Conservation (phyloP, 2,797 vertebrate species). For the Neosilurus hyrtlii region DNA sequence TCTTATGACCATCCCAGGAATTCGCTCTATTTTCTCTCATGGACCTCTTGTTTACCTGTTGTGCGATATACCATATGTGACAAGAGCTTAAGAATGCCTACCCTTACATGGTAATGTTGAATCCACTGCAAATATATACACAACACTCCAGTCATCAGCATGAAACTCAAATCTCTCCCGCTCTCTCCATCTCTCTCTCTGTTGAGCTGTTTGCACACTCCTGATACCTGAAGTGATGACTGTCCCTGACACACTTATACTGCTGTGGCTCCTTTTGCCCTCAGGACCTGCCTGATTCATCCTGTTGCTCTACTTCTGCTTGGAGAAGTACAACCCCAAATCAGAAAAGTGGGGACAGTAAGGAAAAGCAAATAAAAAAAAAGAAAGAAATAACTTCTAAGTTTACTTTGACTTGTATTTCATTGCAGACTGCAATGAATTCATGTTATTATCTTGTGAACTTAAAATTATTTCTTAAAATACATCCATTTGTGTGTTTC, state of each 20-base stretch:
- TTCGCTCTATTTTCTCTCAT: no score
- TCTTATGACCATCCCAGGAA: no score
- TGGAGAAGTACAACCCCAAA: not conserved
- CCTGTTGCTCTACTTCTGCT: conserved; percentile 23
- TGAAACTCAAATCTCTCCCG: not conserved
- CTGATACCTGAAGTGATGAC: conserved; percentile 16
- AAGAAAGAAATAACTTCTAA: no score
- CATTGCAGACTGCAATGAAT: no score
- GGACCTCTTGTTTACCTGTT: no score
- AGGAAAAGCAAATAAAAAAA: no score
- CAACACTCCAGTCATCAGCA: not conserved
- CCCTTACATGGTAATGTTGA: not conserved
- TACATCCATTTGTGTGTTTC: no score
- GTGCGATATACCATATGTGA: no score
- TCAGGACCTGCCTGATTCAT: conserved; percentile 21
- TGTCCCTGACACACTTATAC: conserved; percentile 15
- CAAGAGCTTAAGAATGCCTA: not conserved
- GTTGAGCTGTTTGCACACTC: not conserved
- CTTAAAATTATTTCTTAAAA: no score
- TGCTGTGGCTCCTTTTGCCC: conserved; percentile 21
- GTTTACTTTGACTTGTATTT: no score
- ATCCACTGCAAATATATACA: not conserved
- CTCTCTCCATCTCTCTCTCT: not conserved
- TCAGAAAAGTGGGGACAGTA: no score
- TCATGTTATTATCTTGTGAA: no score